phyloP scores from a whole-genome alignment of 2,113 vertebrate genomes.

The Scophthalmus maximus region DNA sequence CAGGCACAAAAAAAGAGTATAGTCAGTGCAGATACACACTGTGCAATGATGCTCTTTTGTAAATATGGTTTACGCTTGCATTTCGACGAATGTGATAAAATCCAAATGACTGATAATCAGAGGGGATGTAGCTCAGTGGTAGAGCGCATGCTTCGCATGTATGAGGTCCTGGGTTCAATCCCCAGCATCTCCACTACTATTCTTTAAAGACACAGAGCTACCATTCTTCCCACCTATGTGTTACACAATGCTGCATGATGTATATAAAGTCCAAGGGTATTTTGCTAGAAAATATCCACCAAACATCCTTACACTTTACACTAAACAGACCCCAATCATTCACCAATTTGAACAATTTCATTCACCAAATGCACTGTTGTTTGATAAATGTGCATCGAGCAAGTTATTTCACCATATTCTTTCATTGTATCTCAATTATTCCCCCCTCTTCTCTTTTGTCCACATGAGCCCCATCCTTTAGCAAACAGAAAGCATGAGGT shows the following conservation, averaged over 20 bases:
- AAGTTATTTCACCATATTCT: background rate
- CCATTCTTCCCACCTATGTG: no score
- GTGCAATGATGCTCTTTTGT: background rate
- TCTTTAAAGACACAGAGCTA: background rate
- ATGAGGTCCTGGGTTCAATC: conserved; percentile 3
- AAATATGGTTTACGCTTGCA: background rate
- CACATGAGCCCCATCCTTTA: background rate
- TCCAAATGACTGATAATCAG: no score
- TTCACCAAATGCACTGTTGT: background rate
- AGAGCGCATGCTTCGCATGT: conserved; percentile 78
- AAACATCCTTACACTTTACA: background rate
- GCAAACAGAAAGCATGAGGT: conserved; percentile 13
- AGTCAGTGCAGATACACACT: background rate
- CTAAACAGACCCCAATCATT: background rate
- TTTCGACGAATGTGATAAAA: no score
- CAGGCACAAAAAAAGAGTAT: no score
- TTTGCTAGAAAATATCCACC: background rate
- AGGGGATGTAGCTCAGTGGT: conserved; percentile 82
- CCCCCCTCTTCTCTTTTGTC: background rate
- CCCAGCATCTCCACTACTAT: background rate
- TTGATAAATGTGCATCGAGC: background rate
- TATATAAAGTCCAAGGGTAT: background rate
- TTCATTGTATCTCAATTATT: background rate
- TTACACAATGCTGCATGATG: no score
- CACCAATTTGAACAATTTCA: background rate